Base-by-base conservation (phyloP, 2,797 vertebrate genomes). In the Malurus leucopterus region DNA sequence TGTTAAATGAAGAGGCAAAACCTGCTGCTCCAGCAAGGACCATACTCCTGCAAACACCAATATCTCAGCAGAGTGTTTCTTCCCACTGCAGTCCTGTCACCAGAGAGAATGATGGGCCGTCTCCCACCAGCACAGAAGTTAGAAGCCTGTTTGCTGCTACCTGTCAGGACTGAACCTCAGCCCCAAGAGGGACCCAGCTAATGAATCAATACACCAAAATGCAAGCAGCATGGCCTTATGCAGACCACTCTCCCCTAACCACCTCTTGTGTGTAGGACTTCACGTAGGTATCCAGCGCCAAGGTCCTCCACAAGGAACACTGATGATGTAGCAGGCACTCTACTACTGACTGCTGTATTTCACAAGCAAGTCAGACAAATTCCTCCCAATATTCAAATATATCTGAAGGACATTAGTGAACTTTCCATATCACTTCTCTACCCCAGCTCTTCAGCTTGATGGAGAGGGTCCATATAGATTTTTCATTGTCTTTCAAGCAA, bases 201-300 rank as follows among this genome's bases (percentile, higher is more conserved):
- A 70, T 44, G 21, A 70, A 86, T 36, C 40, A 50, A 62, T n/a
- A 47, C 24, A 77, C 32, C 41, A 49, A 62, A 80, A 61, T 6
- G 9, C 34, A 65, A 62, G 27, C 34, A 72, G 72, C 21, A 69
- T 1, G 0, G 34, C 43, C 29, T 64, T 32, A 29, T 0, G 0
- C 38, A 68, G 53, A 50, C 10, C 0, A 0, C n/a, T 41, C 23
- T n/a, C 36, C 41, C 53, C 43, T 2, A 1, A 49, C 15, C 29
- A 55, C 12, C 41, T 68, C 29, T 26, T 50, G 2, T 24, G 26
- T 51, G 18, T 16, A 24, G 32, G 44, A 24, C 30, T 64, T 62
- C 16, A n/a, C 0, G 0, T 0, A 43, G 65, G n/a, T 20, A 49
- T 10, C 38, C 53, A 84, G 34, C 50, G 49, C 9, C 0, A 0